Percentiles rank a stretch among this genome's conserved stretches.
Evolutionary conservation across 2,113 vertebrate species (phyloP).

Genomic region (Pandion haliaetus): DNA sequence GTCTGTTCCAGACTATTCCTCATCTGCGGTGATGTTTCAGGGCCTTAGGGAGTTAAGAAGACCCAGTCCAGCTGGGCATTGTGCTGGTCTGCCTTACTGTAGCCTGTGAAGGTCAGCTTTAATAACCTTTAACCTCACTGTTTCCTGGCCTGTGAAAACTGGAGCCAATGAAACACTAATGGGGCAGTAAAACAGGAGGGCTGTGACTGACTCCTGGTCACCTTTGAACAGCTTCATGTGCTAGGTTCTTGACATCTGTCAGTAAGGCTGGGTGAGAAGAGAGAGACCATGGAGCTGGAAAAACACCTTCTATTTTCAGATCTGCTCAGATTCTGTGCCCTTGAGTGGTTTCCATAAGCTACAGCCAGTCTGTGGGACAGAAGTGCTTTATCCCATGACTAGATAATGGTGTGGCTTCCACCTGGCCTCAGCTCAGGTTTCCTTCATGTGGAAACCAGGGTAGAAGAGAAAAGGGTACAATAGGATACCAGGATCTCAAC

Average conservation of each 20-base stretch:
- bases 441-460: neutral
- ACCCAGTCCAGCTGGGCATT: neutral
- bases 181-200: neutral
- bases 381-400: neutral
- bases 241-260: neutral
- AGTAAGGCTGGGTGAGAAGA: neutral
- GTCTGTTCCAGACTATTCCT: neutral
- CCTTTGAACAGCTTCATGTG: neutral
- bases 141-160: neutral
- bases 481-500: neutral
- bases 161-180: neutral
- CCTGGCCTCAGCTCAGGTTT: neutral
- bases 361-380: neutral
- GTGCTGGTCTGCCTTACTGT: neutral
- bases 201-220: neutral
- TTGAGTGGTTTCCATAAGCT: neutral
- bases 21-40: neutral
- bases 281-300: neutral
- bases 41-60: neutral
- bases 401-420: neutral
- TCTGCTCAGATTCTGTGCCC: neutral
- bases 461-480: neutral
- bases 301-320: neutral
- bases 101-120: neutral
- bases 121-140: neutral